Conservation (phyloP, 1,140 invertebrate species). For the Trichonephila clavata region DNA sequence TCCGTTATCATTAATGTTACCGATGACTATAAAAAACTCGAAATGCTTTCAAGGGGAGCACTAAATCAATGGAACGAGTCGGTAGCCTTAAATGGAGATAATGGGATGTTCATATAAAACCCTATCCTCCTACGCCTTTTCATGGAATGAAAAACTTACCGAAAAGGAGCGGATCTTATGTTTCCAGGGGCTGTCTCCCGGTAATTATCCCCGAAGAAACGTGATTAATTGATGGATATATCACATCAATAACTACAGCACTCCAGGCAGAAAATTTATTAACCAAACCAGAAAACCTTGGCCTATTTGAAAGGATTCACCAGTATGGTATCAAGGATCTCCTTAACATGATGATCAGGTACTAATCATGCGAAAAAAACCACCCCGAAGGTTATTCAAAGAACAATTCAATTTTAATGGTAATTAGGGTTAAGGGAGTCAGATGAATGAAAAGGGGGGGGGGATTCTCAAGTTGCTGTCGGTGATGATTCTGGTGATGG, state of each 20-base stretch:
- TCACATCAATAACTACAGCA: conserved; percentile 16
- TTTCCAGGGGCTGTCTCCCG: background rate
- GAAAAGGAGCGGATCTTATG: background rate
- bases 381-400: background rate
- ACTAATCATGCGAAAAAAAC: background rate
- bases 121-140: conserved; percentile 5
- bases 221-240: conserved; percentile 45
- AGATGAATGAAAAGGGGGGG: background rate
- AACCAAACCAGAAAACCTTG: conserved; percentile 37
- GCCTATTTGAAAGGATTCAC: conserved; percentile 43
- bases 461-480: background rate
- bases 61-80: conserved; percentile 25
- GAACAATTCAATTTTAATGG: conserved; percentile 34
- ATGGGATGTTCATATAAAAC: background rate
- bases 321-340: conserved; percentile 9
- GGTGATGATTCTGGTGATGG: background rate
- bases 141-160: background rate
- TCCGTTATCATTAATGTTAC: background rate
- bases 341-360: background rate
- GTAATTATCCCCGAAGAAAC: conserved; percentile 39
- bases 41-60: background rate
- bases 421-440: conserved; percentile 42
- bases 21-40: background rate
- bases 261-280: conserved; percentile 35
- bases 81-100: conserved; percentile 1